phyloP scores from a whole-genome alignment of 2,797 vertebrate genomes.

The Gadopsis bispinosus region DNA sequence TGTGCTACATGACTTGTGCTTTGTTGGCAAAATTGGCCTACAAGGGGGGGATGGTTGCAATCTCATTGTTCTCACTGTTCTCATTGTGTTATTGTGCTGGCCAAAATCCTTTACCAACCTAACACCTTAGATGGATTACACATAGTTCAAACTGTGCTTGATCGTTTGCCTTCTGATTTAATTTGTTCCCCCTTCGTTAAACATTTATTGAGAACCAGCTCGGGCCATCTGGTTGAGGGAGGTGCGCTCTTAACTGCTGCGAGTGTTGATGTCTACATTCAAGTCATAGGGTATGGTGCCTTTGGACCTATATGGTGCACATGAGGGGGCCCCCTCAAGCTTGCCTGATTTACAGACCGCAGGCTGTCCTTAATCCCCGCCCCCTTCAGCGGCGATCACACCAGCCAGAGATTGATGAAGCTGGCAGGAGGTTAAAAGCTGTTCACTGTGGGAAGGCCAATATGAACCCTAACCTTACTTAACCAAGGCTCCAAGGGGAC shows the following conservation, averaged over 20 bases:
- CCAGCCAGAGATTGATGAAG: slow-evolving; percentile 76
- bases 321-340: slow-evolving; percentile 42
- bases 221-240: slow-evolving; percentile 79
- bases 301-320: slow-evolving; percentile 64
- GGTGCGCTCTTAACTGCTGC: slow-evolving; percentile 59
- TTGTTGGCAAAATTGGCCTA: slow-evolving; percentile 62
- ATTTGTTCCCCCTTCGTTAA: slow-evolving; percentile 75
- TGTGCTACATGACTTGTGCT: slow-evolving; percentile 75
- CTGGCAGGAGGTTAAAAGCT: slow-evolving; percentile 84
- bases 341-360: slow-evolving; percentile 73
- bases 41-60: slow-evolving; percentile 42
- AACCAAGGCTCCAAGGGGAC: slow-evolving; percentile 70
- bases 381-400: slow-evolving; percentile 71
- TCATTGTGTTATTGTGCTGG: slow-evolving; percentile 60
- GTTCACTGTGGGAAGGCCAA: slow-evolving; percentile 79
- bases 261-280: slow-evolving; percentile 59
- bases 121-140: slow-evolving; percentile 75
- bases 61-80: slow-evolving; percentile 46
- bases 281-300: slow-evolving; percentile 52
- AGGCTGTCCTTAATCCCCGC: slow-evolving; percentile 78
- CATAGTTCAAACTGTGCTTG: slow-evolving; percentile 74
- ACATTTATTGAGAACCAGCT: slow-evolving; percentile 70
- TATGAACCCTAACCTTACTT: slow-evolving; percentile 76
- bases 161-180: slow-evolving; percentile 78
- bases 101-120: slow-evolving; percentile 58